Percentiles rank a stretch among this genome's conserved stretches.
These are phyloP conservation scores for Folsomia candida DNA, from an alignment of 2,888 invertebrate species.

Conservation along the genomic window DNA sequence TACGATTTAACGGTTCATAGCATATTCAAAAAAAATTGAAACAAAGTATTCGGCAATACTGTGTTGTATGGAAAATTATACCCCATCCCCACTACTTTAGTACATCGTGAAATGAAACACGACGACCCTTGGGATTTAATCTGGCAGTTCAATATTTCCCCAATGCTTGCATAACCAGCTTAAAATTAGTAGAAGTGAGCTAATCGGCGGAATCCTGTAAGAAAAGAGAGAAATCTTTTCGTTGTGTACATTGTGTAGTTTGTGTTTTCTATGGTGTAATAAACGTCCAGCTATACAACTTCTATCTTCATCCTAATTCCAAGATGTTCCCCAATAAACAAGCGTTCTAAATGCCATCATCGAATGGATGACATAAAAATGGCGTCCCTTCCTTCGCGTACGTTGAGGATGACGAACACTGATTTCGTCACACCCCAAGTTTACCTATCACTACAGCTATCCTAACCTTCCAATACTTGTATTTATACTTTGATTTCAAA, in stretches of 20 bases:
- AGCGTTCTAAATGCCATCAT: not conserved
- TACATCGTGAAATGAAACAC: not conserved
- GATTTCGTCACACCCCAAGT: not conserved
- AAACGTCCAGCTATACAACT: not conserved
- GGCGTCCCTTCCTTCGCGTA: not conserved
- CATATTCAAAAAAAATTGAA: not conserved
- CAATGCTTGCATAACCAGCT: slow-evolving; percentile 51
- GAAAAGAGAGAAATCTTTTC: slow-evolving; percentile 47
- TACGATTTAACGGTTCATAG: not conserved
- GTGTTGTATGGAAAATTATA: not conserved
- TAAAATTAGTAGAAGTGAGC: slow-evolving; percentile 41
- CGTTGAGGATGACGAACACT: not conserved
- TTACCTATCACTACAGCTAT: not conserved
- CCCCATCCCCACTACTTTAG: not conserved
- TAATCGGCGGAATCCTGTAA: slow-evolving; percentile 50
- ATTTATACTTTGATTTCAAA: not conserved
- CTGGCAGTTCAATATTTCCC: slow-evolving; percentile 14
- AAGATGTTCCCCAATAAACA: not conserved
- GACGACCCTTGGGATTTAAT: not conserved
- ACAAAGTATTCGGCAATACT: slow-evolving; percentile 8
- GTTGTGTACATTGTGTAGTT: slow-evolving; percentile 43
- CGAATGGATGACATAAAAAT: not conserved
- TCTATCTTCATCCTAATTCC: not conserved
- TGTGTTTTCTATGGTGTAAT: slow-evolving; percentile 20
- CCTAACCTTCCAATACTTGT: not conserved